Conservation (phyloP, 2,888 invertebrate species). For the Heliconius cydno region DNA sequence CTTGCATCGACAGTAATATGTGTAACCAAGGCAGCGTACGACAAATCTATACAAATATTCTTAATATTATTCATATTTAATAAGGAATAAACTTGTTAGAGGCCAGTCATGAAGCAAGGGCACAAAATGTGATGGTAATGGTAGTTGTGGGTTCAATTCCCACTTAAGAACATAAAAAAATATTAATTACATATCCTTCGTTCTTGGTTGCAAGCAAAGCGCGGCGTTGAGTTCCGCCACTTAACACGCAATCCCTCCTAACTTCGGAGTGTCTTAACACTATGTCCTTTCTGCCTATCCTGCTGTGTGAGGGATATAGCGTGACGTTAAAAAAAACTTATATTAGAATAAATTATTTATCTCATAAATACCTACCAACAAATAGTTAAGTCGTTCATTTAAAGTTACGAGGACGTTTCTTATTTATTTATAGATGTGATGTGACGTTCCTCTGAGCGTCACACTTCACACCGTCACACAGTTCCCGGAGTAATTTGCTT, state of each 20-base stretch:
- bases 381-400: conserved; percentile 8
- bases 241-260: no score
- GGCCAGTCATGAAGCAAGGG: no score
- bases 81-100: not conserved
- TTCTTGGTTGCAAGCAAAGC: no score
- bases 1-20: conserved; percentile 68
- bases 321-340: no score
- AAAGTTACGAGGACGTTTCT: not conserved
- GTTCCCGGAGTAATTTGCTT: conserved; percentile 74
- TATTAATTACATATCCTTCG: no score
- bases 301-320: no score
- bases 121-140: no score
- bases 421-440: conserved; percentile 71
- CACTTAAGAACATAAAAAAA: no score
- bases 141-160: no score
- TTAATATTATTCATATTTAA: not conserved
- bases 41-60: not conserved
- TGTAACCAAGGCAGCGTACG: conserved; percentile 53
- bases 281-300: no score
- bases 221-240: no score
- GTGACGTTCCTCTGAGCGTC: conserved; percentile 55
- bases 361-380: not conserved
- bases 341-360: not conserved
- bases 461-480: conserved; percentile 42
- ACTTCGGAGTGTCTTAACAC: no score